Percentiles rank a stretch among this genome's conserved stretches.
These are phyloP conservation scores for Tylochromis polylepis DNA, from an alignment of 2,113 vertebrate genomes.

Conservation along the genomic window DNA sequence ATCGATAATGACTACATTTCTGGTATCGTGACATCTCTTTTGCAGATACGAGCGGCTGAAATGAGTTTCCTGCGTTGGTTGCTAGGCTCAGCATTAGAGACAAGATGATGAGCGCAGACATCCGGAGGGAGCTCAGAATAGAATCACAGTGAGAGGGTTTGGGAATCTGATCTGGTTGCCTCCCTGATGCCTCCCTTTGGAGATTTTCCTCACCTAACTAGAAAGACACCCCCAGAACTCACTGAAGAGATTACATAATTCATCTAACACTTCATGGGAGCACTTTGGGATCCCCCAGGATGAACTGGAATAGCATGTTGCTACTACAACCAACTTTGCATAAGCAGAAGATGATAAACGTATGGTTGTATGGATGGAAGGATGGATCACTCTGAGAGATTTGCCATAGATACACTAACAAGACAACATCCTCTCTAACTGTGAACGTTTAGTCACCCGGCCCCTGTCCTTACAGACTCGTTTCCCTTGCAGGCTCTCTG, in stretches of 20 bases:
- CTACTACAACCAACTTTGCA: neutral
- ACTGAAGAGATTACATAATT: neutral
- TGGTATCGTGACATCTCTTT: neutral
- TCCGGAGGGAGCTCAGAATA: neutral
- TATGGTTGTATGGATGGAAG: neutral
- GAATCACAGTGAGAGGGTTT: neutral
- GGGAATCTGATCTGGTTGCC: neutral
- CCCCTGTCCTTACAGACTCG: neutral
- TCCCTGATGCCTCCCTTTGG: neutral
- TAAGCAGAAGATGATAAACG: neutral
- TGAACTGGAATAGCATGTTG: neutral
- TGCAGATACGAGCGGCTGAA: neutral
- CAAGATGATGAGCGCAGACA: neutral
- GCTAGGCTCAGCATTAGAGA: neutral
- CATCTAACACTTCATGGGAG: neutral
- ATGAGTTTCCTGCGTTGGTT: neutral
- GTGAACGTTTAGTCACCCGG: neutral
- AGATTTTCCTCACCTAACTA: neutral
- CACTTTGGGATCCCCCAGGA: neutral
- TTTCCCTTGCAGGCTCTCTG: neutral
- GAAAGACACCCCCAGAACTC: neutral
- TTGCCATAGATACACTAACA: neutral
- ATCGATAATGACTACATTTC: neutral
- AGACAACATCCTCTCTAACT: neutral
- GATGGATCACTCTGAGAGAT: neutral